Conservation (phyloP, 1,140 invertebrate genomes). For the Lineus longissimus region DNA sequence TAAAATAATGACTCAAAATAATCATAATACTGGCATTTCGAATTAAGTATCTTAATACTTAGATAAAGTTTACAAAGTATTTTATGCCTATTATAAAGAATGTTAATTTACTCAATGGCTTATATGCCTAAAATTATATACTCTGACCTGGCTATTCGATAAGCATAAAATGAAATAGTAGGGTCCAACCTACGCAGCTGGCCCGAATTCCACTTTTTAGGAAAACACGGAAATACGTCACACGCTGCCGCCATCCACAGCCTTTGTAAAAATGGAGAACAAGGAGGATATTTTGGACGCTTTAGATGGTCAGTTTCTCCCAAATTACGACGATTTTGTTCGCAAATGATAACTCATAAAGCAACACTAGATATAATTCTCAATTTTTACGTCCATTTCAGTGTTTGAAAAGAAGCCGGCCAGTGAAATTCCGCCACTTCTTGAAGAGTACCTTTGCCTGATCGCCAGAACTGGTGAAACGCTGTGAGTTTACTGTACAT, state of each 20-base stretch:
- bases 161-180: too few species aligned
- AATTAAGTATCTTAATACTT: too few species aligned
- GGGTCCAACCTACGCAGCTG: not conserved
- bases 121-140: too few species aligned
- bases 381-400: constrained; percentile 27
- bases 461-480: constrained; percentile 92
- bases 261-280: constrained; percentile 39
- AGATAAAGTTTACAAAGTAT: too few species aligned
- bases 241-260: constrained; percentile 33
- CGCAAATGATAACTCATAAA: not conserved
- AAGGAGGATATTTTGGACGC: constrained; percentile 44
- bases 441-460: constrained; percentile 85
- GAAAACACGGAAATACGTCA: not conserved
- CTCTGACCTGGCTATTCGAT: too few species aligned
- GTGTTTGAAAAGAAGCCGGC: constrained; percentile 80
- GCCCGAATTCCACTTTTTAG: not conserved
- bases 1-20: too few species aligned
- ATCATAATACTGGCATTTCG: too few species aligned
- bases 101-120: too few species aligned
- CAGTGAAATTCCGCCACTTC: constrained; percentile 70
- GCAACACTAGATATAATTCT: not conserved
- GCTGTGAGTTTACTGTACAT: constrained; percentile 54
- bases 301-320: constrained; percentile 31
- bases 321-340: not conserved
- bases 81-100: too few species aligned